Evolutionary conservation across 2,888 invertebrate genomes (phyloP), one percentile per base, ranked within the genome.

Genomic region (Pseudanteris insignis): DNA sequence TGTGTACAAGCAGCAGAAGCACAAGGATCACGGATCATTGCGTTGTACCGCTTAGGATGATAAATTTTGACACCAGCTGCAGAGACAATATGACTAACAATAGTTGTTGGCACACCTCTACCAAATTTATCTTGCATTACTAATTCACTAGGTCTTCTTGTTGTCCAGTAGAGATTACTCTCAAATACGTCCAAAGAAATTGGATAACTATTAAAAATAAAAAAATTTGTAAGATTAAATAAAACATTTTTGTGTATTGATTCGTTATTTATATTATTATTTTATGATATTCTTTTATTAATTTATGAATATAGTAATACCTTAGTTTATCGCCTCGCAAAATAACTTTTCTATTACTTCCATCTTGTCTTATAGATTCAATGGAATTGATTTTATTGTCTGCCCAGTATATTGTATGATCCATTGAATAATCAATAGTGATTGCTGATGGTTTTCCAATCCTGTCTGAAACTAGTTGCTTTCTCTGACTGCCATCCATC

Each of bases 101-200:
- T 84, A 1, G 88, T 83, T 34, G 91, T 89, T 28, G 93, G 91
- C 62, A 96, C 92, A 7, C 96, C 96, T 38, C 96, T 84, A 0
- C 98, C 98, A 81, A 98, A 98, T 83, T 99, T 99, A 80, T 99
- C 96, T 79, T 96, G 95, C 13, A 87, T 86, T 37, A 92, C 84
- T 3, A 98, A 83, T 73, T 94, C 93, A 1, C 96, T 96, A 0
- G 90, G 88, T 70, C 92, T 91, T 48, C 90, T 85, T 0, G 96
- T 93, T n/a, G 93, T 86, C 96, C 96, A 98, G 81, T 90, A 98
- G 67, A 98, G 77, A 58, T 88, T 87, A 15, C 91, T 93, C 81
- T 96, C 97, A 81, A 98, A 98, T 9, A 98, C 89, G 78, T 98
- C 98, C 66, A 98, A 72, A 0, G 92, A 89, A 46, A 65, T 40